Base-by-base conservation (phyloP, 2,888 invertebrate species). In the Xylocampa areola region DNA sequence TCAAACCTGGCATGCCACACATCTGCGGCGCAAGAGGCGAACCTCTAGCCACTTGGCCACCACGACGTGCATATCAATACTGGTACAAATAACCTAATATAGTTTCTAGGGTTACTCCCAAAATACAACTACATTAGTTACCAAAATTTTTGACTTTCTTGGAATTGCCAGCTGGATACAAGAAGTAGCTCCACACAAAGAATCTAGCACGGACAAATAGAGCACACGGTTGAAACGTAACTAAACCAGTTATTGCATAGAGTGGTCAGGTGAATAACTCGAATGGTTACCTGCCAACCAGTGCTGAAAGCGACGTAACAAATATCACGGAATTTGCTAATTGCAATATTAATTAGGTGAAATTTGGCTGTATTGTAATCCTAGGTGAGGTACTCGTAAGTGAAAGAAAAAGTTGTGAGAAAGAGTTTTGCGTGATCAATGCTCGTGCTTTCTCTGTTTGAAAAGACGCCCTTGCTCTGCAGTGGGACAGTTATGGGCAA, bases 311-410 rank as follows among this genome's bases (percentile, higher is more conserved):
- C 54, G 32, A 69, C 50, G 60, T 39, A 62, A 62, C 51, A 21
- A 16, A 41, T 63, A 70, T 68, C 73, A 65, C 65, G 62, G 50
- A 49, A 73, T 60, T 50, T 30, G 36, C 55, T 63, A 67, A 67
- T 68, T 67, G 33, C 53, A 35, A 58, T 59, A 29, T 43, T 76
- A 65, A 75, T 75, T 70, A 65, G 49, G 67, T 60, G 68, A 73
- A 75, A 75, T 70, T 76, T 60, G 55, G 54, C 14, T 59, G 44
- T 47, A 50, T n/a, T 57, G 57, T 13, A 66, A 63, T 50, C n/a
- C 32, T 40, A 37, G 11, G 17, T 37, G 32, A 25, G 21, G 30
- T 29, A 14, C 10, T 11, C n/a, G n/a, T 36, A 23, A 7, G 8
- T 36, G 23, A 10, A 35, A 45, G 29, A 63, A 64, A 63, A 54